Evolutionary conservation across 1,140 invertebrate species (phyloP), one percentile per base, ranked within the genome.

Genomic region (Danaus plexippus): DNA sequence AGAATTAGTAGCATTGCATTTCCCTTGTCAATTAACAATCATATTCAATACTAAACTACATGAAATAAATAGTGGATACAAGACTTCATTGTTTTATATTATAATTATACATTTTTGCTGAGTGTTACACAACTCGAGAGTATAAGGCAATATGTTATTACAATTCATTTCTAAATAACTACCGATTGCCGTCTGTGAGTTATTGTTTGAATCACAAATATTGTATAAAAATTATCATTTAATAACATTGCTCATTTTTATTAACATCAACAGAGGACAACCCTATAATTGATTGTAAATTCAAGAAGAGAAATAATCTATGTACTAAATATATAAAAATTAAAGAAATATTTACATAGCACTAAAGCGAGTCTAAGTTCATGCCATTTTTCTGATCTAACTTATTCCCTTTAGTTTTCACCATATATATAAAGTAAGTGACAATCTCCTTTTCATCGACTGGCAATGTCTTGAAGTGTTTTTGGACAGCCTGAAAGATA

Each of bases 401-500:
- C 84, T 97, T 97, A 77, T 96, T 97, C 50, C 93, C 93, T 87
- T 97, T 96, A 55, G 94, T 96, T 89, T 98, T 98, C 0, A 98
- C 95, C 84, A 95, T 97, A 76, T 98, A 98, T 66, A 98, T 96
- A 78, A 98, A 99, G 75, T 94, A 97, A n/a, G 96, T 96, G 11
- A 98, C 87, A 18, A 95, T 94, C 85, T 98, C 97, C 77, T 98
- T 98, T 82, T 98, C 97, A 69, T 93, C 92, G 1, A 98, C 95
- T 43, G 94, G 95, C 75, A 98, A 95, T 50, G 95, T 93, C 80
- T 96, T 96, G 84, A 99, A 98, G 88, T 99, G 97, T 76, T 96
- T 95, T 88, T 95, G 94, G 22, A 98, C 90, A 40, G 92, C 92
- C 96, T 98, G 90, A 52, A 92, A 92, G 73, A 58, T 82, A 80